Percentiles rank a stretch among this genome's conserved stretches.
Evolutionary conservation across 2,797 vertebrate genomes (phyloP).

Genomic region (Arrhamphus sclerolepis): DNA sequence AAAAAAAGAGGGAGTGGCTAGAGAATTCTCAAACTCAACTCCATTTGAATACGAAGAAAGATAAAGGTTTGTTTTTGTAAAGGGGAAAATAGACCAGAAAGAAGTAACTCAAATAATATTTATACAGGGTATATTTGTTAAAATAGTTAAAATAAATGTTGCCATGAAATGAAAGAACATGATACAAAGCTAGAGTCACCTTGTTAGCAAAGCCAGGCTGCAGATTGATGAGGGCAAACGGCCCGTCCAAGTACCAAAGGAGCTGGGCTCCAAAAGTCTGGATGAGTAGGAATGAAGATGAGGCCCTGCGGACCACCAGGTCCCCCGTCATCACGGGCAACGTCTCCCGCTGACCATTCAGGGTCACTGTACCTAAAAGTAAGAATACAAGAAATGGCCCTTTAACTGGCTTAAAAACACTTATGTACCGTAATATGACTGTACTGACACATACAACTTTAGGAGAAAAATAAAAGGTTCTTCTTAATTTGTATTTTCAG

Average conservation of each 20-base stretch:
- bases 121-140: too few relatives aligned
- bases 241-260: conserved; percentile 86
- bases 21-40: too few relatives aligned
- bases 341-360: conserved; percentile 77
- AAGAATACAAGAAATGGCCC: conserved; percentile 2
- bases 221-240: conserved; percentile 82
- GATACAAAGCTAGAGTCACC: conserved; percentile 65
- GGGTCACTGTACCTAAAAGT: conserved; percentile 79
- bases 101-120: too few relatives aligned
- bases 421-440: too few relatives aligned
- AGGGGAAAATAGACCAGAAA: too few relatives aligned
- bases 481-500: too few relatives aligned
- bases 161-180: background rate
- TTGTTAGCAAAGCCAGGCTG: conserved; percentile 86
- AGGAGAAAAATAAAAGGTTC: too few relatives aligned
- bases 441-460: too few relatives aligned
- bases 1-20: too few relatives aligned
- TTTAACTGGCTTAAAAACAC: background rate
- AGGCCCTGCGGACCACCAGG: conserved; percentile 78
- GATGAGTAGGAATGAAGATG: conserved; percentile 87
- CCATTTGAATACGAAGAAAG: too few relatives aligned
- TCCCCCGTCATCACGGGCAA: conserved; percentile 82
- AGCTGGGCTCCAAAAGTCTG: conserved; percentile 83
- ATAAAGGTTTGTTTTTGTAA: too few relatives aligned
- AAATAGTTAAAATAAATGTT: background rate